Conservation (phyloP, 2,888 invertebrate genomes). For the Lasioglossum morio region DNA sequence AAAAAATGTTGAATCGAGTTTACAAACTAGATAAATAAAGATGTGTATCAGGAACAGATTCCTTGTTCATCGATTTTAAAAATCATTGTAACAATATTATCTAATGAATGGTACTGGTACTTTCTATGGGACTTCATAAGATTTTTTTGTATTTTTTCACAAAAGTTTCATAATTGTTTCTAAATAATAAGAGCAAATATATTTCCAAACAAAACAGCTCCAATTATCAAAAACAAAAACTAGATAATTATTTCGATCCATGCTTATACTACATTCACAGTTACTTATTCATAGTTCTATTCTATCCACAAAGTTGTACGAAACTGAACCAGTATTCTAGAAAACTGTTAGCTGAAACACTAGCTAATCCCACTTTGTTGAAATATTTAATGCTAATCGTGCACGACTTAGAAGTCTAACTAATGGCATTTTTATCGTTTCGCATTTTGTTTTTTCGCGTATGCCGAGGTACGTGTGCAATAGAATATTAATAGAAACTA, state of each 20-base stretch:
- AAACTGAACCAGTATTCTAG: neutral
- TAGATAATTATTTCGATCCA: neutral
- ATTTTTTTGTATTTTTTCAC: too few species aligned
- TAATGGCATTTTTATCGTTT: neutral
- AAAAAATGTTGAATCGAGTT: too few species aligned
- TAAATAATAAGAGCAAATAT: neutral
- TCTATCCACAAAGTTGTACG: too few species aligned
- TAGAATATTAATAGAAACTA: neutral
- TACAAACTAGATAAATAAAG: too few species aligned
- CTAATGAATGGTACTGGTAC: too few species aligned
- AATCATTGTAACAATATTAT: too few species aligned
- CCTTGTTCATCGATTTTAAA: too few species aligned
- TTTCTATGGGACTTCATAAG: too few species aligned
- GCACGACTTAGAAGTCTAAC: neutral
- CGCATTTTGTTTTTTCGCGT: neutral
- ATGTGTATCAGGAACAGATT: too few species aligned
- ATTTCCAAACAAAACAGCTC: neutral
- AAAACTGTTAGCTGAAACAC: too few species aligned
- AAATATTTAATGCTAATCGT: neutral
- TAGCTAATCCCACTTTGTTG: neutral
- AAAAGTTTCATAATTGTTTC: neutral
- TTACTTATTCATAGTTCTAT: constrained; percentile 4
- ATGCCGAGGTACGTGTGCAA: neutral
- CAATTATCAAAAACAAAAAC: neutral
- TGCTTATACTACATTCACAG: neutral